Base-by-base conservation (phyloP, 2,113 vertebrate genomes). In the Hemibagrus wyckioides region DNA sequence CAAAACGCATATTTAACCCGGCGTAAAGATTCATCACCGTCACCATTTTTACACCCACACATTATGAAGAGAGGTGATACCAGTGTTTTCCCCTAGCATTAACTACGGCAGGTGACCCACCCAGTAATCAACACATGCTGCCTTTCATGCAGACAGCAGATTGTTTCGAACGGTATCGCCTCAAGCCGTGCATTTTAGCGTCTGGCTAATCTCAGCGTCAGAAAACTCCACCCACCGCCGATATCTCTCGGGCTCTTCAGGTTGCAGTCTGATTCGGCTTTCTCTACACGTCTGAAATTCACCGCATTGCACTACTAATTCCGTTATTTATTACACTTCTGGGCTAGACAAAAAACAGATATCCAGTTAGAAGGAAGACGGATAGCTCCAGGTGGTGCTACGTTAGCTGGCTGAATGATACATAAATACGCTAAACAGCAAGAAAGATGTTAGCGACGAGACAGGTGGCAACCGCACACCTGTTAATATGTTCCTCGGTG, bases 111-210 rank as follows among this genome's bases (percentile, higher is more conserved):
- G 25, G 41, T 76, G 73, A 76, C 73, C 44, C 41, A 76, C 44
- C 73, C 73, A 50, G 73, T 76, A 76, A 48, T 76, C 48, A 76
- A 50, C 73, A 76, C 73, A 76, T 76, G 73, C 41, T 76, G 73
- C 25, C 41, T 48, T 41, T 76, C 41, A 76, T 76, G 11, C 73
- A 76, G 73, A 76, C 48, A 76, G 23, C 25, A 76, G 41, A 48
- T 28, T 14, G 25, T n/a, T n/a, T 76, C 11, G 25, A 48, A 6
- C 41, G 19, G 44, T 30, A 30, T n/a, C 52, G 44, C 75, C 28
- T 52, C 48, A 44, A 77, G 75, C 25, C 8, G 28, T 77, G 25
- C 15, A 2, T 77, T 77, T 77, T 52, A 30, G 28, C 1, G 48
- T 6, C 75, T 77, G 75, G 48, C 0, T 52, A 52, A 77, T 77